Conservation (phyloP, 2,888 invertebrate species). For the Drosophila seclusa region DNA sequence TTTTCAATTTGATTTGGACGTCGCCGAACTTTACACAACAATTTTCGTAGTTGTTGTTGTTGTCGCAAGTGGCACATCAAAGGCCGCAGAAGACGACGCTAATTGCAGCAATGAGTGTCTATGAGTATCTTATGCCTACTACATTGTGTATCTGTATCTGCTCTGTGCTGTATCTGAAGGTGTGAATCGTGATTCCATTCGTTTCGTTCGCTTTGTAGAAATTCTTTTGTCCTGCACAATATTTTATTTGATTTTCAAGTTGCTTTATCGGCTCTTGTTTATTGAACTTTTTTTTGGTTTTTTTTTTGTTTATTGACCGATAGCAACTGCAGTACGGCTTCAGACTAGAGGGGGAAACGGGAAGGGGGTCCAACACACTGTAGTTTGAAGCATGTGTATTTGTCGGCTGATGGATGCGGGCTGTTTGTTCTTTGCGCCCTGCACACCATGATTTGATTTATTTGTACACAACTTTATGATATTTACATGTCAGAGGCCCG, state of each 20-base stretch:
- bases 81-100: conserved; percentile 59
- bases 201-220: conserved; percentile 43
- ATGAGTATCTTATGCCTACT: conserved; percentile 2
- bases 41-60: conserved; percentile 42
- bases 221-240: conserved; percentile 42
- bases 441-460: conserved; percentile 68
- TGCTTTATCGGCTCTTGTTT: conserved; percentile 58
- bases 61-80: conserved; percentile 67
- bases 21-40: conserved; percentile 38
- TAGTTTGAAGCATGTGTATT: conserved; percentile 68
- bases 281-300: conserved; percentile 58
- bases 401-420: conserved; percentile 65
- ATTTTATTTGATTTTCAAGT: conserved; percentile 65
- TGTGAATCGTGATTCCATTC: conserved; percentile 68
- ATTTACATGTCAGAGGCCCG: conserved; percentile 64
- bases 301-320: conserved; percentile 17
- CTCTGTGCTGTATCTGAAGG: conserved; percentile 48
- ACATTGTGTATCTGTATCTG: conserved; percentile 10
- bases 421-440: conserved; percentile 62
- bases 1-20: conserved; percentile 52
- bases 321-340: conserved; percentile 30
- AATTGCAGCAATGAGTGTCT: conserved; percentile 52
- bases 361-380: conserved; percentile 4
- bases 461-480: conserved; percentile 75
- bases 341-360: not conserved